A percentile compares a stretch with the other conserved stretches of the same genome.
These are phyloP conservation scores for Agrochola lychnidis DNA, from an alignment of 2,888 invertebrate species.

Conservation along the genomic window DNA sequence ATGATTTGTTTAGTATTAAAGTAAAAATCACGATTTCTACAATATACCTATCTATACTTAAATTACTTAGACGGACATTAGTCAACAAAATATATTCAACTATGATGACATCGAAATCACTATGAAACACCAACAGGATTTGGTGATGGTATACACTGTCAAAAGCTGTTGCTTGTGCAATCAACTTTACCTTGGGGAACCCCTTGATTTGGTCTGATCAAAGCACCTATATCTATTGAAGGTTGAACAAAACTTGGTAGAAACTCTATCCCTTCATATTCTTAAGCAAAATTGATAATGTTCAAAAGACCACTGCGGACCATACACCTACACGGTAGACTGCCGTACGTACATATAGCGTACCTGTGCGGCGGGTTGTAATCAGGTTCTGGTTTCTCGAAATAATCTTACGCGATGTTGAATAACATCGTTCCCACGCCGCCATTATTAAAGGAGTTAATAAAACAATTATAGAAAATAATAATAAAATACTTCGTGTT, in stretches of 20 bases:
- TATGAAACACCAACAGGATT: not conserved
- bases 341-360: slow-evolving; percentile 27
- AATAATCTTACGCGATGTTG: slow-evolving; percentile 64
- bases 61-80: slow-evolving; percentile 15
- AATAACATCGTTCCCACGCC: slow-evolving; percentile 66
- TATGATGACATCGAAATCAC: not conserved
- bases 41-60: not conserved
- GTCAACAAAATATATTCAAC: slow-evolving; percentile 14
- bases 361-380: slow-evolving; percentile 48
- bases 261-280: not conserved
- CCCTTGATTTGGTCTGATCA: not conserved
- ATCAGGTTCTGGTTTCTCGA: slow-evolving; percentile 64
- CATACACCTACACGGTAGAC: slow-evolving; percentile 11
- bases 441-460: slow-evolving; percentile 50
- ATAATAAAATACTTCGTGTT: slow-evolving; percentile 41
- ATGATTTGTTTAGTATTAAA: slow-evolving; percentile 26
- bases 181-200: slow-evolving; percentile 12
- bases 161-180: not conserved
- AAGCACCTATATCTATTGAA: not conserved
- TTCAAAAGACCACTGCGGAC: slow-evolving; percentile 13
- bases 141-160: not conserved
- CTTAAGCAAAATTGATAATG: slow-evolving; percentile 3
- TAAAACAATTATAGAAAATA: slow-evolving; percentile 54
- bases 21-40: slow-evolving; percentile 20
- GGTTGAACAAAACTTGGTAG: not conserved